A percentile compares a stretch with the other conserved stretches of the same genome.
Conservation (phyloP, 2,888 invertebrate species). For the Thysanoteuthis rhombus region DNA sequence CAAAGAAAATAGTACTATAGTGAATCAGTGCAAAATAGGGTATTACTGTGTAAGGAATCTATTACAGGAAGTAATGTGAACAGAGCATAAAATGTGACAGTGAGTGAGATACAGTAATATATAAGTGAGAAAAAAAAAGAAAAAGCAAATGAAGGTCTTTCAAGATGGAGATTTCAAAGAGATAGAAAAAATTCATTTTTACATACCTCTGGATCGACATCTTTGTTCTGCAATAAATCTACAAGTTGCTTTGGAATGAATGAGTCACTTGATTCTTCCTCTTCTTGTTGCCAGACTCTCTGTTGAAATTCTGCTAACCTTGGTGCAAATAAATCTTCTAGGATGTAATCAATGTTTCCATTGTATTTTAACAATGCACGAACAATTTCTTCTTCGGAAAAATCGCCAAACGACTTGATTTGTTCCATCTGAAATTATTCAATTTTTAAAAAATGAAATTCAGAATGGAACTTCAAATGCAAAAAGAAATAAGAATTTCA, state of each 20-base stretch:
- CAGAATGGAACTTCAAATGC: background rate
- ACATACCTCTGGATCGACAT: background rate
- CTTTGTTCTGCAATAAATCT: background rate
- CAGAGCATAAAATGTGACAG: no score
- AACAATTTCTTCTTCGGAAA: constrained; percentile 53
- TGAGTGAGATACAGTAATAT: no score
- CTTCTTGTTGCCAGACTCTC: background rate
- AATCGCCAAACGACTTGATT: constrained; percentile 42
- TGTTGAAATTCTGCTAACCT: background rate
- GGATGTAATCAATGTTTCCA: constrained; percentile 46
- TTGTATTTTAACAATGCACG: constrained; percentile 47
- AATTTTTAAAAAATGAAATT: background rate
- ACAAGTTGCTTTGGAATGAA: background rate
- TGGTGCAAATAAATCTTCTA: constrained; percentile 35
- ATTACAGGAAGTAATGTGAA: no score
- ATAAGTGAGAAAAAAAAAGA: no score
- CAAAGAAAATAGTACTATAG: no score
- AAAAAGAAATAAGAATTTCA: background rate
- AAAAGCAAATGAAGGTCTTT: no score
- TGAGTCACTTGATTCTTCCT: background rate
- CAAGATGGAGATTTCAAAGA: background rate
- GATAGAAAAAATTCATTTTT: background rate
- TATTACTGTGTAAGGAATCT: no score
- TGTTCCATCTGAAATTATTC: constrained; percentile 49
- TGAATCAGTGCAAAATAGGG: no score